phyloP scores from a whole-genome alignment of 2,113 vertebrate genomes.

The Sapajus apella region DNA sequence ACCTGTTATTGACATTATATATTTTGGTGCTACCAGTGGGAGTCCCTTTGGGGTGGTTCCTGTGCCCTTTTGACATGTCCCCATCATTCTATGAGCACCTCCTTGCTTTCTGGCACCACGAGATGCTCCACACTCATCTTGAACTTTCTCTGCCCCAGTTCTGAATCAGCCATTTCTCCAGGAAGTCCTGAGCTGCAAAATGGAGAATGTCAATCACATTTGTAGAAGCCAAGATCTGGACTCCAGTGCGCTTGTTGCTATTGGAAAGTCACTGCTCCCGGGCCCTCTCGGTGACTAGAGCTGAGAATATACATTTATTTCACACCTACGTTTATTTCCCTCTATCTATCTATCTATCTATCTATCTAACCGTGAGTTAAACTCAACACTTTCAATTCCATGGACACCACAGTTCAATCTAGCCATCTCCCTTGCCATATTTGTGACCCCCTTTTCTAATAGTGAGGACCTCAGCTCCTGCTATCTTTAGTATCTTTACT shows the following conservation, averaged over 20 bases:
- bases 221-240: not conserved
- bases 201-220: not conserved
- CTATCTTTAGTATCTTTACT: not conserved
- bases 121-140: not conserved
- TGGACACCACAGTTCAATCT: not conserved
- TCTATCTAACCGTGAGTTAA: not conserved
- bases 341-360: not conserved
- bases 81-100: not conserved
- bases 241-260: accelerated
- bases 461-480: not conserved
- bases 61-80: not conserved
- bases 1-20: not conserved
- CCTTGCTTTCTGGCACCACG: not conserved
- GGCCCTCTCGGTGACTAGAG: not conserved
- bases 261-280: too few relatives aligned
- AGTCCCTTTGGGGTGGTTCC: not conserved
- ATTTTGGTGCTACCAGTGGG: not conserved
- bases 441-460: not conserved
- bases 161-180: not conserved
- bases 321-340: not conserved
- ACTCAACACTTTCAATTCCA: not conserved
- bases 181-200: not conserved
- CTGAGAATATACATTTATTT: not conserved
- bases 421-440: not conserved
- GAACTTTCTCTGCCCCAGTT: not conserved